These are phyloP conservation scores for Drosophila bipectinata DNA, from an alignment of 1,140 invertebrate species.

Conservation along the genomic window DNA sequence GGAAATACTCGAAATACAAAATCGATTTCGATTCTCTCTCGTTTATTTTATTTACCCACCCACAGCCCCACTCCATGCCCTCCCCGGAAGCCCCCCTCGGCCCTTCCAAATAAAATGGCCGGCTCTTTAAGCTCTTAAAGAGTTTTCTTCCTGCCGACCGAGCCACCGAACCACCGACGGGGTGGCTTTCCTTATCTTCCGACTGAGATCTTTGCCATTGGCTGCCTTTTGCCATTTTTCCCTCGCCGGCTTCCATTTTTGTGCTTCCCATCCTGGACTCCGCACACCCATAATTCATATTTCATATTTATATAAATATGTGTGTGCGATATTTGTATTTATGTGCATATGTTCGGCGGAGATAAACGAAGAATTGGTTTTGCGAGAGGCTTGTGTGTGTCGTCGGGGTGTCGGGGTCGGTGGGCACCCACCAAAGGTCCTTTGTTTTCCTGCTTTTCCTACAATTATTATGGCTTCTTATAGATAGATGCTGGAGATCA, in stretches of 20 bases:
- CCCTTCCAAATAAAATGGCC: constrained; percentile 2
- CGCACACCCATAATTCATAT: constrained; percentile 47
- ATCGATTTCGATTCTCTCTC: constrained; percentile 43
- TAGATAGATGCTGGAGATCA: too few relatives aligned
- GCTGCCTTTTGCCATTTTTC: constrained; percentile 11
- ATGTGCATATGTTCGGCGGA: constrained; percentile 24
- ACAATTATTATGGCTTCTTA: neutral
- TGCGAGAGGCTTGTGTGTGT: neutral
- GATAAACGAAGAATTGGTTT: constrained; percentile 5
- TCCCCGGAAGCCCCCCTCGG: neutral
- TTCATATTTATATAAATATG: constrained; percentile 30
- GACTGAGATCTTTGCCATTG: constrained; percentile 55
- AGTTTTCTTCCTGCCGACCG: constrained; percentile 1
- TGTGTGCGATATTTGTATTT: constrained; percentile 7
- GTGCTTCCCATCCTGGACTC: constrained; percentile 14
- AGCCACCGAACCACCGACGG: neutral
- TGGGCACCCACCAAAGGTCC: neutral
- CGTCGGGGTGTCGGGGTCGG: too few relatives aligned
- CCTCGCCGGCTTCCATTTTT: constrained; percentile 4
- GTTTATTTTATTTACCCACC: constrained; percentile 22
- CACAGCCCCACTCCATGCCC: neutral
- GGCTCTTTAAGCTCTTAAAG: constrained; percentile 38
- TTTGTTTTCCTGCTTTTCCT: neutral
- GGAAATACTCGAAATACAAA: constrained; percentile 41
- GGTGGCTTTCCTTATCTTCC: constrained; percentile 38